Conservation (phyloP, 1,140 invertebrate species). For the Trachymyrmex septentrionalis region DNA sequence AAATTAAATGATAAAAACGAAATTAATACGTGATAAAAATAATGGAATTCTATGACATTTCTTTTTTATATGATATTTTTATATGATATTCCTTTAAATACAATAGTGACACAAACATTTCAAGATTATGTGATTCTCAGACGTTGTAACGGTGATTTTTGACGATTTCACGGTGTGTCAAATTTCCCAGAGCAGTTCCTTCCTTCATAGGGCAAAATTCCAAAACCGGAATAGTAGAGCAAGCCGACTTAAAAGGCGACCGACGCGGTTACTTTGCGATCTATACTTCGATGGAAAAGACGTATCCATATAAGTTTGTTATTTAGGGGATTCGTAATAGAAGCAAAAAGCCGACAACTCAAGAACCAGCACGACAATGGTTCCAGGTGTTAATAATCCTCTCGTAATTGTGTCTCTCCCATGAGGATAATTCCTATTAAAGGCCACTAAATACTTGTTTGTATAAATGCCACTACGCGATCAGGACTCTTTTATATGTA, state of each 20-base stretch:
- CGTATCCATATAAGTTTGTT: constrained; percentile 65
- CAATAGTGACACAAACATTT: neutral
- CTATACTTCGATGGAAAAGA: constrained; percentile 19
- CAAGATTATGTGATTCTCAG: neutral
- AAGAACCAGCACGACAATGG: constrained; percentile 81
- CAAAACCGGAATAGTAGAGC: constrained; percentile 82
- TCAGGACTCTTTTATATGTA: constrained; percentile 74
- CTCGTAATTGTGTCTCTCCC: constrained; percentile 81
- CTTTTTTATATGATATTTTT: neutral
- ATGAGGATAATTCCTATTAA: constrained; percentile 83
- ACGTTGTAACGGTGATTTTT: constrained; percentile 24
- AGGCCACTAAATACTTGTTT: constrained; percentile 84
- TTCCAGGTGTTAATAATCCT: constrained; percentile 86
- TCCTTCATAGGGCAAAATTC: constrained; percentile 38
- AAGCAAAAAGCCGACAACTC: constrained; percentile 71
- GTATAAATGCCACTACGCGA: constrained; percentile 78
- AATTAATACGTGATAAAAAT: neutral
- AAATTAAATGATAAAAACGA: neutral
- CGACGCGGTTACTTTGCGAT: constrained; percentile 58
- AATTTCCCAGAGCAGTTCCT: constrained; percentile 42
- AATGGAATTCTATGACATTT: neutral
- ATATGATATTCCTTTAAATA: neutral
- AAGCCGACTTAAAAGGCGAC: constrained; percentile 64
- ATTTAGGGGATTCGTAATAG: constrained; percentile 20
- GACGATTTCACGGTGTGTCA: constrained; percentile 73